Evolutionary conservation across 2,888 invertebrate genomes (phyloP).

Genomic region (Leptopilina drosophilae): DNA sequence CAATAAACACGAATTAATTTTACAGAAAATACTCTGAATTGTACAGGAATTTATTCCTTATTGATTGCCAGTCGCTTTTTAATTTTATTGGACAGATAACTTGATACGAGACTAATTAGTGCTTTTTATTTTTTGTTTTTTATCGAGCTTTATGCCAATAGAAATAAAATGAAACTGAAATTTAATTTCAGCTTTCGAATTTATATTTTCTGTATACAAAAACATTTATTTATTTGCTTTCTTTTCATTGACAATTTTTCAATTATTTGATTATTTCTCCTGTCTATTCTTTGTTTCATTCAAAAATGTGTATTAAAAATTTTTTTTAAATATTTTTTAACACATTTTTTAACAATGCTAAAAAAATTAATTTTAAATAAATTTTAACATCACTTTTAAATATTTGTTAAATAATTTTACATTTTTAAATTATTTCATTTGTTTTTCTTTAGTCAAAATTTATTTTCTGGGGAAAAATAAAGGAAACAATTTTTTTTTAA

Average conservation of each 20-base stretch:
- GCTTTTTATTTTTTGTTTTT: not conserved
- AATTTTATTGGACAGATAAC: not conserved
- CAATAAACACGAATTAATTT: too few relatives aligned
- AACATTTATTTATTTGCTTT: not conserved
- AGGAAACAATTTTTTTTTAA: too few relatives aligned
- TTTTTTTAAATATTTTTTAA: not conserved
- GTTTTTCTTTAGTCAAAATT: too few relatives aligned
- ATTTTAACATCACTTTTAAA: too few relatives aligned
- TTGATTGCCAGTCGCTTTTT: not conserved
- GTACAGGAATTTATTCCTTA: not conserved
- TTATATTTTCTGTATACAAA: not conserved
- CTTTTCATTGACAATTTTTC: not conserved
- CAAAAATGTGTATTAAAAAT: not conserved
- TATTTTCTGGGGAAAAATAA: too few relatives aligned
- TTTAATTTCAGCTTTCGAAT: not conserved
- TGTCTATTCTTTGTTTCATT: not conserved
- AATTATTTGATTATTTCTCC: not conserved
- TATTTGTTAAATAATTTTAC: too few relatives aligned
- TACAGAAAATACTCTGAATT: not conserved
- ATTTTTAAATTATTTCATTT: too few relatives aligned
- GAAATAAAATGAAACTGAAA: not conserved
- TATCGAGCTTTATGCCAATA: not conserved
- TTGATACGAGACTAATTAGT: not conserved
- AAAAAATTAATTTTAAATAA: too few relatives aligned
- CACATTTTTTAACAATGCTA: too few relatives aligned